Evolutionary conservation across 37 sponge, comb jelly and placozoan genomes (phyloP).

Genomic region (Tethya wilhelma): DNA sequence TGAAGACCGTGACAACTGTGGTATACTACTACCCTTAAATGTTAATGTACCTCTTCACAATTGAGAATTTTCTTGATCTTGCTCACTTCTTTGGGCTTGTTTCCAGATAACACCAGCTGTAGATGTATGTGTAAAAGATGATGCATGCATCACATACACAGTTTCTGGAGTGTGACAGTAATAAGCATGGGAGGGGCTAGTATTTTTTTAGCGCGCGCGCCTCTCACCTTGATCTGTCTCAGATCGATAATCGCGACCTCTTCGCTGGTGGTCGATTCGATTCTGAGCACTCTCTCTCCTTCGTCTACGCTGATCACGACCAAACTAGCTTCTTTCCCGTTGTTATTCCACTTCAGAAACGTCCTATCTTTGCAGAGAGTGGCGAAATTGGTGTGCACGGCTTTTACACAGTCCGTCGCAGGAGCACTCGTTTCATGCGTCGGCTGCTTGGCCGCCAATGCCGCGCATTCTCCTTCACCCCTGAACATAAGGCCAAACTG

Average conservation of each 20-base stretch:
- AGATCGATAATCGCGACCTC: neutral
- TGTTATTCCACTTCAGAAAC: neutral
- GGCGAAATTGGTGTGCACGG: too few species aligned
- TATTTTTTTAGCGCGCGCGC: neutral
- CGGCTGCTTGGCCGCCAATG: too few species aligned
- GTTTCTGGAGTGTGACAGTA: too few species aligned
- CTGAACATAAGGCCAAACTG: too few species aligned
- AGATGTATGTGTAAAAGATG: neutral
- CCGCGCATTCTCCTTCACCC: too few species aligned
- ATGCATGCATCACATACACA: neutral
- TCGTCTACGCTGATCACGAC: neutral
- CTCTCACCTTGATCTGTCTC: neutral
- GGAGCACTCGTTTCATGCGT: too few species aligned
- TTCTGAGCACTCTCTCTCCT: neutral
- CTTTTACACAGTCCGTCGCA: too few species aligned
- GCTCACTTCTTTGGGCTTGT: constrained; percentile 37
- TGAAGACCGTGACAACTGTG: too few species aligned
- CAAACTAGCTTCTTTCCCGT: neutral
- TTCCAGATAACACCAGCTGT: constrained; percentile 47
- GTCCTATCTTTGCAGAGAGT: too few species aligned
- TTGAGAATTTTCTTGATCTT: constrained; percentile 27
- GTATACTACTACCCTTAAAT: neutral
- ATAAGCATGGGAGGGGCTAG: neutral
- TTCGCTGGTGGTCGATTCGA: too few species aligned
- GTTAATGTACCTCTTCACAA: constrained; percentile 4